phyloP scores from a whole-genome alignment of 2,113 vertebrate species.

The Vombatus ursinus region DNA sequence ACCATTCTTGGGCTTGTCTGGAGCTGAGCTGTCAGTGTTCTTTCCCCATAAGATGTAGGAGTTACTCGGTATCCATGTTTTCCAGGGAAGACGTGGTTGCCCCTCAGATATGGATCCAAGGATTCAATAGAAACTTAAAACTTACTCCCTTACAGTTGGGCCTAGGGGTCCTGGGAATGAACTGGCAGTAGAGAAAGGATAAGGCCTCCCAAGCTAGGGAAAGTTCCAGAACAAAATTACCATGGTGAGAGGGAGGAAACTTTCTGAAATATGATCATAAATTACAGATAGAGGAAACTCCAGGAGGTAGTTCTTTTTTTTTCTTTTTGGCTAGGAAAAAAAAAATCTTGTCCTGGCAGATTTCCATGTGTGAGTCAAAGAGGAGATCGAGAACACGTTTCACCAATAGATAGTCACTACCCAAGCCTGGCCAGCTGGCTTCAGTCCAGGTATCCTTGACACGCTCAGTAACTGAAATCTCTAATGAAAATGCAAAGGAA shows the following conservation, averaged over 20 bases:
- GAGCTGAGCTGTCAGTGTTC: conserved; percentile 41
- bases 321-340: conserved; percentile 56
- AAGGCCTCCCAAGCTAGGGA: conserved; percentile 55
- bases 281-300: conserved; percentile 70
- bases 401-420: conserved; percentile 52
- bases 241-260: conserved; percentile 77
- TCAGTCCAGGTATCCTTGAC: conserved; percentile 3
- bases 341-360: conserved; percentile 68
- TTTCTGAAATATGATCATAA: conserved; percentile 73
- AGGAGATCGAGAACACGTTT: conserved; percentile 79
- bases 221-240: conserved; percentile 69
- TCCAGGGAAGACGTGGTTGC: conserved; percentile 68
- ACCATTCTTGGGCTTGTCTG: neutral
- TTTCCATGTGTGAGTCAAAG: conserved; percentile 73
- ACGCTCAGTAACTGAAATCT: conserved; percentile 39
- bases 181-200: conserved; percentile 48
- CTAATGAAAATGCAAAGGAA: conserved; percentile 10
- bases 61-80: conserved; percentile 59
- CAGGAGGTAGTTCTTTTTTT: conserved; percentile 74
- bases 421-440: conserved; percentile 35
- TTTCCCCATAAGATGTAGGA: conserved; percentile 48
- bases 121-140: conserved; percentile 48
- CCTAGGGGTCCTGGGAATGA: conserved; percentile 60
- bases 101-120: conserved; percentile 28
- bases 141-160: neutral